These are phyloP conservation scores for Azemiops feae DNA, from an alignment of 2,113 vertebrate genomes.

Conservation along the genomic window DNA sequence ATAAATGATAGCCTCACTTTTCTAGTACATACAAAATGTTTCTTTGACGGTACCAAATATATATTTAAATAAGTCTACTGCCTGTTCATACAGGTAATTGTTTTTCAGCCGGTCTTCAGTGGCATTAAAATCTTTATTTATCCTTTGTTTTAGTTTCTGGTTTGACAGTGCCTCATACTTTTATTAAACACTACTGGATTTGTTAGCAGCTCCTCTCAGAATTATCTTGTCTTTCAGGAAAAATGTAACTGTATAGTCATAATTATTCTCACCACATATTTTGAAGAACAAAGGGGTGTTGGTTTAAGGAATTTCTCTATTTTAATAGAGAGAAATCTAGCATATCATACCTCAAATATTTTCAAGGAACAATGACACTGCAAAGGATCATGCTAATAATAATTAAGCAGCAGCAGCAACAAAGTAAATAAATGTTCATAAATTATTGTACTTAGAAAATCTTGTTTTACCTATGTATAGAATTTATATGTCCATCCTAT, in stretches of 20 bases:
- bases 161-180: slow-evolving; percentile 57
- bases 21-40: slow-evolving; percentile 39
- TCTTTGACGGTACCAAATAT: slow-evolving; percentile 29
- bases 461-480: neutral
- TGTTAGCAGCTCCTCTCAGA: slow-evolving; percentile 66
- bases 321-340: slow-evolving; percentile 28
- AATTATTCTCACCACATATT: slow-evolving; percentile 65
- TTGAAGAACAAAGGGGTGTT: slow-evolving; percentile 48
- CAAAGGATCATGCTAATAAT: slow-evolving; percentile 45
- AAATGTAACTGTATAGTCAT: slow-evolving; percentile 53
- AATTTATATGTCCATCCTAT: neutral
- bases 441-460: slow-evolving; percentile 16
- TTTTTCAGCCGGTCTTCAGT: slow-evolving; percentile 28
- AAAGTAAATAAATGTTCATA: slow-evolving; percentile 22
- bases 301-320: slow-evolving; percentile 58
- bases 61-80: slow-evolving; percentile 46
- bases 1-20: slow-evolving; percentile 37
- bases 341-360: slow-evolving; percentile 39
- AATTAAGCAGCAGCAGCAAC: slow-evolving; percentile 35
- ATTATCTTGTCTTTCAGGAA: slow-evolving; percentile 65
- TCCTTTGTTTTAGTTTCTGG: slow-evolving; percentile 54
- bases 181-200: slow-evolving; percentile 58
- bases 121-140: slow-evolving; percentile 41
- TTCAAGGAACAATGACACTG: slow-evolving; percentile 52
- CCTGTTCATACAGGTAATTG: slow-evolving; percentile 19